Evolutionary conservation across 2,797 vertebrate genomes (phyloP), one percentile per base, ranked within the genome.

Genomic region (Mallotus villosus): DNA sequence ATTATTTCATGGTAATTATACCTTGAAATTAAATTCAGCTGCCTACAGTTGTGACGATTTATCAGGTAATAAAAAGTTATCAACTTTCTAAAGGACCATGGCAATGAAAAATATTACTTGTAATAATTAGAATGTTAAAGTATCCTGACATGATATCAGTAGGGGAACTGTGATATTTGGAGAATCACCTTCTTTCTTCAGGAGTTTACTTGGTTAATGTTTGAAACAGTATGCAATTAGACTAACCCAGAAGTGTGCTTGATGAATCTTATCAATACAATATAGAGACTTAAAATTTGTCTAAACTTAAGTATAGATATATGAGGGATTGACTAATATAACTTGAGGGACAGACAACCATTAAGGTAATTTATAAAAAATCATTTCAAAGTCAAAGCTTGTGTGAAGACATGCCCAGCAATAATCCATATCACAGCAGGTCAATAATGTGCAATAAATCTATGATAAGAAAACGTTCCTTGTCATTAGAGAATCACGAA

Each of bases 1-100:
- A 86, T 89, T 85, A 88, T 78, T 81, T 75, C 24, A 51, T 85
- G 80, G 84, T 82, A 90, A 89, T 85, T 89, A 83, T 81, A 73
- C 76, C 63, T 84, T 79, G 76, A 82, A 87, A 81, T 85, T 73
- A 65, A 74, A 80, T 88, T 78, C 79, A 65, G 24, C 17, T 70
- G 34, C 53, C 49, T 22, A 57, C 32, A n/a, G 58, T 21, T 22
- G 66, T 68, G 70, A 73, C 80, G 74, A 78, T 70, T 81, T 75
- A 68, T 75, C 71, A 41, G 41, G 81, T 76, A 75, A 73, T 71
- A 83, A 76, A 75, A 79, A 67, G 51, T 76, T 81, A 76, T 75
- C 74, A 78, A 84, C 78, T 65, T 27, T 19, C 73, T 78, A 83
- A 85, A 86, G 82, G 74, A 74, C 84, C 77, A 67, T 73, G 79